Evolutionary conservation across 1,140 invertebrate genomes (phyloP), one percentile per base, ranked within the genome.

Genomic region (Theocolax elegans): DNA sequence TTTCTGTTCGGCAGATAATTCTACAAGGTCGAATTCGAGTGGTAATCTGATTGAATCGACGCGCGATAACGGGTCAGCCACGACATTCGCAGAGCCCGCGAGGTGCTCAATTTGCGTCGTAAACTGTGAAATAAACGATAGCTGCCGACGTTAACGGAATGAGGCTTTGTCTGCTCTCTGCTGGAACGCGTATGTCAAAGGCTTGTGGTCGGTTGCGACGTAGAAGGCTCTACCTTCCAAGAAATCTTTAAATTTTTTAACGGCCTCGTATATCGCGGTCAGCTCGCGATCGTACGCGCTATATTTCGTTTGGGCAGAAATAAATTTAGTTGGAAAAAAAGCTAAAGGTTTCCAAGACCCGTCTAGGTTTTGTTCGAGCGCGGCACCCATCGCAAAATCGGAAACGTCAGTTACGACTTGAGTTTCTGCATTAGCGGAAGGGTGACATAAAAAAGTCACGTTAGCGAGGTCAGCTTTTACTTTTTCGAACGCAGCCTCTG

Each of bases 191-290:
- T 40, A 78, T 0, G 40, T 71, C 4, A 81, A 25, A 1, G 79
- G 79, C 56, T 78, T 77, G 46, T 80, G 80, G 48, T 81, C 75
- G 0, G 80, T 81, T 25, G 56, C 66, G n/a, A 80, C 59, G 10
- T 31, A 51, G 17, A 71, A 64, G 2, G 19, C 2, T 2, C 63
- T 49, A 12, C 64, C 46, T 31, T 71, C 68, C 0, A 74, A 7
- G 2, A 63, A 15, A 25, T 59, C 13, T n/a, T 27, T 3, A n/a
- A 71, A 48, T 35, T 59, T 31, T 71, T 72, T 25, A 8, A 44
- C 12, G 21, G 62, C n/a, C 15, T 10, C 7, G 58, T 69, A 77
- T 10, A 73, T 69, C 9, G 77, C 77, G 2, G 80, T 51, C 1
- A 84, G 72, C 62, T 83, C 76, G 13, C 77, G 17, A 48, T 77